Conservation (phyloP, 1,140 invertebrate genomes). For the Ericerus pela region DNA sequence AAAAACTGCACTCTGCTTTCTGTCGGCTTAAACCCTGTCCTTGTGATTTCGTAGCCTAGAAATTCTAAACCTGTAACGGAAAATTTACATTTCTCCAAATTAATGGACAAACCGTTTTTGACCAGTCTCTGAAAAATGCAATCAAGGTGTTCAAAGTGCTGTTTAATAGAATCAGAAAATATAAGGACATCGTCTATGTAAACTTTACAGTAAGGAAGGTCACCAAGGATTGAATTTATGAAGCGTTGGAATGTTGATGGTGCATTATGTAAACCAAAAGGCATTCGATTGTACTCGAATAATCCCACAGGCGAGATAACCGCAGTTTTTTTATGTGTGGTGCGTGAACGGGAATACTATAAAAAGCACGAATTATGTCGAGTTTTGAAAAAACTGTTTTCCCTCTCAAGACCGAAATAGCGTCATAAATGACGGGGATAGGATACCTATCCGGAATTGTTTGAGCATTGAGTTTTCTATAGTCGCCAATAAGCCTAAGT, state of each 20-base stretch:
- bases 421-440: slow-evolving; percentile 26
- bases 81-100: slow-evolving; percentile 7
- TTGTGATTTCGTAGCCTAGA: slow-evolving; percentile 26
- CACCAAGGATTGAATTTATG: slow-evolving; percentile 24
- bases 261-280: slow-evolving; percentile 33
- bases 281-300: slow-evolving; percentile 31
- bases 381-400: slow-evolving; percentile 32
- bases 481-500: slow-evolving; percentile 33
- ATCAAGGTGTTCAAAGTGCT: background rate
- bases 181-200: slow-evolving; percentile 10
- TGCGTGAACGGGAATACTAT: slow-evolving; percentile 30
- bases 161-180: background rate
- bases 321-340: slow-evolving; percentile 32
- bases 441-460: slow-evolving; percentile 32
- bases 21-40: slow-evolving; percentile 22
- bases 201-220: slow-evolving; percentile 14
- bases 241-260: slow-evolving; percentile 31
- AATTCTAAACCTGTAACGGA: slow-evolving; percentile 24
- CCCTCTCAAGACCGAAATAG: slow-evolving; percentile 28
- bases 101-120: background rate
- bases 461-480: slow-evolving; percentile 31
- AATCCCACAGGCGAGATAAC: slow-evolving; percentile 31
- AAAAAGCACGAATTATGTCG: slow-evolving; percentile 35
- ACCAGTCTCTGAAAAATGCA: background rate
- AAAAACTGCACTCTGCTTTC: slow-evolving; percentile 22